phyloP scores from a whole-genome alignment of 1,140 invertebrate species.

The Octopus bimaculoides region DNA sequence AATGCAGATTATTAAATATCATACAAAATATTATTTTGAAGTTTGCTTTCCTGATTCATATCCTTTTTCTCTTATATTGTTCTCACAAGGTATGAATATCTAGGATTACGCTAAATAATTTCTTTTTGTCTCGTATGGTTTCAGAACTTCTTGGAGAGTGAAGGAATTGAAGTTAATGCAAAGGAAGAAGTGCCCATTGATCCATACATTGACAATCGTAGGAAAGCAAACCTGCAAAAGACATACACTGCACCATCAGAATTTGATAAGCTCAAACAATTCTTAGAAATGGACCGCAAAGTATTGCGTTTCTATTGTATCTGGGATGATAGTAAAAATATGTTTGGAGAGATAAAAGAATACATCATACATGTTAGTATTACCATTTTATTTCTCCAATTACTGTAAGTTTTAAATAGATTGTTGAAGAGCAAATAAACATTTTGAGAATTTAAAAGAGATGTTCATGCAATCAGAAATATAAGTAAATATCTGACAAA shows the following conservation, averaged over 20 bases:
- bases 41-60: too few relatives aligned
- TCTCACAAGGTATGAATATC: too few relatives aligned
- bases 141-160: constrained; percentile 77
- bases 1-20: too few relatives aligned
- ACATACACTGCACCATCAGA: constrained; percentile 51
- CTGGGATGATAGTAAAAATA: constrained; percentile 73
- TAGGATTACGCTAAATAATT: too few relatives aligned
- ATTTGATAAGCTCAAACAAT: constrained; percentile 57
- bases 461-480: too few relatives aligned
- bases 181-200: constrained; percentile 71
- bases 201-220: constrained; percentile 64
- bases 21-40: too few relatives aligned
- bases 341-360: constrained; percentile 66
- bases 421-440: too few relatives aligned
- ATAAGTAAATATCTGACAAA: too few relatives aligned
- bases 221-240: constrained; percentile 44
- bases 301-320: constrained; percentile 71
- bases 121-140: too few relatives aligned
- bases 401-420: too few relatives aligned
- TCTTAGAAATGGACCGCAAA: constrained; percentile 58
- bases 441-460: too few relatives aligned
- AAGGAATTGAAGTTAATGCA: constrained; percentile 76
- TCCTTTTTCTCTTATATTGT: too few relatives aligned
- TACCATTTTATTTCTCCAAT: not conserved
- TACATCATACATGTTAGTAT: constrained; percentile 56